Percentiles rank a stretch among this genome's conserved stretches.
phyloP scores from a whole-genome alignment of 2,888 invertebrate species.

The Spilarctia lutea region DNA sequence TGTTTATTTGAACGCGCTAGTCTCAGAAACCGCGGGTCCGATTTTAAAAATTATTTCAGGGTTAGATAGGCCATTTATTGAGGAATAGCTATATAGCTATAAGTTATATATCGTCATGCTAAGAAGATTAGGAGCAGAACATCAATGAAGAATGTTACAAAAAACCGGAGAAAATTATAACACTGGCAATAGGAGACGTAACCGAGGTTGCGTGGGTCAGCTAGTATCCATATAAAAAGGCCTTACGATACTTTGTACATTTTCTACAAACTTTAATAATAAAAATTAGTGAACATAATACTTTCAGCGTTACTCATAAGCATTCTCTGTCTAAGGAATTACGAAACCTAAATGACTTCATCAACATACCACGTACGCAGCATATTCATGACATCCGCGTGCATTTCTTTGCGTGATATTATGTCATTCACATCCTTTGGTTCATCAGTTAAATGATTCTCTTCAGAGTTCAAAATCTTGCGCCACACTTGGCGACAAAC shows the following conservation, averaged over 20 bases:
- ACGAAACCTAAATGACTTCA: constrained; percentile 8
- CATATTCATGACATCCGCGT: constrained; percentile 9
- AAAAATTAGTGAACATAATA: not conserved
- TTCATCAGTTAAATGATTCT: constrained; percentile 9
- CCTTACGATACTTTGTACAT: not conserved
- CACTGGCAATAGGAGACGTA: too few species aligned
- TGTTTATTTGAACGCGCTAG: too few species aligned
- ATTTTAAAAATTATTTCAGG: too few species aligned
- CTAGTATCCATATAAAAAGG: not conserved
- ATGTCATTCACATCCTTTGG: constrained; percentile 12
- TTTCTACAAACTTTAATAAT: not conserved
- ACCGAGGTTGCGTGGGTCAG: too few species aligned
- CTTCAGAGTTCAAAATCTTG: constrained; percentile 11
- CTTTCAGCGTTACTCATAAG: not conserved
- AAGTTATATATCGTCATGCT: too few species aligned
- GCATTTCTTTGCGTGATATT: constrained; percentile 4
- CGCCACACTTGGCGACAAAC: constrained; percentile 14
- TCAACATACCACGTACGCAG: constrained; percentile 1
- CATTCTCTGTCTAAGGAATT: not conserved
- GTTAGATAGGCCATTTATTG: too few species aligned
- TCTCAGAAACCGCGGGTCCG: too few species aligned
- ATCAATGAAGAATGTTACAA: too few species aligned
- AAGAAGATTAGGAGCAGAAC: too few species aligned
- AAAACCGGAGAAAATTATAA: too few species aligned
- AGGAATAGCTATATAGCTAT: too few species aligned